These are phyloP conservation scores for Eciton burchellii DNA, from an alignment of 1,140 invertebrate species.

Conservation along the genomic window DNA sequence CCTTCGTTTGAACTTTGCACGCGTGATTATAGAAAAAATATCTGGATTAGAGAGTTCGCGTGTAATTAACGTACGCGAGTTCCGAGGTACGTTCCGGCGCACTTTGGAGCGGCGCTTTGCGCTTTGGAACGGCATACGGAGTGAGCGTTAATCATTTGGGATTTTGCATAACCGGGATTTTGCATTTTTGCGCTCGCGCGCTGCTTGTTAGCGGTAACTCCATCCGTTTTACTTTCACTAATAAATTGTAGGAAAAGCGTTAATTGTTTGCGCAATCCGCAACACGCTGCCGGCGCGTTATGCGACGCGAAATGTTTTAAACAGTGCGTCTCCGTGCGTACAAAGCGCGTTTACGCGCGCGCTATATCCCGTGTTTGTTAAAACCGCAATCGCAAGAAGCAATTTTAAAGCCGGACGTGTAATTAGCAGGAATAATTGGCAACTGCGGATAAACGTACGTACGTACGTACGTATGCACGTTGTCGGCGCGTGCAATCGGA, in stretches of 20 bases:
- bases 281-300: background rate
- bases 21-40: too few species aligned
- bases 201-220: too few species aligned
- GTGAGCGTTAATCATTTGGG: too few species aligned
- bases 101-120: too few species aligned
- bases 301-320: conserved; percentile 5
- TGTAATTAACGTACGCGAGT: too few species aligned
- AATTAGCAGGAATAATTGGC: conserved; percentile 42
- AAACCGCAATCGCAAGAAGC: background rate
- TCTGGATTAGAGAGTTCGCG: too few species aligned
- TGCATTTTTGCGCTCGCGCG: background rate
- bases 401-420: conserved; percentile 9
- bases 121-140: too few species aligned
- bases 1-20: background rate
- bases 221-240: background rate
- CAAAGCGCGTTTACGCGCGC: conserved; percentile 11
- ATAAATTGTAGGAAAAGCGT: background rate
- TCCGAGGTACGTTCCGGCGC: too few species aligned
- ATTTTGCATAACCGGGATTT: background rate
- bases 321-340: conserved; percentile 1
- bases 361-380: background rate
- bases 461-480: too few species aligned
- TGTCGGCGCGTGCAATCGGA: background rate
- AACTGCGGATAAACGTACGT: background rate
- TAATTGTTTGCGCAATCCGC: background rate